These are phyloP conservation scores for Antennarius striatus DNA, from an alignment of 2,113 vertebrate species.

Conservation along the genomic window DNA sequence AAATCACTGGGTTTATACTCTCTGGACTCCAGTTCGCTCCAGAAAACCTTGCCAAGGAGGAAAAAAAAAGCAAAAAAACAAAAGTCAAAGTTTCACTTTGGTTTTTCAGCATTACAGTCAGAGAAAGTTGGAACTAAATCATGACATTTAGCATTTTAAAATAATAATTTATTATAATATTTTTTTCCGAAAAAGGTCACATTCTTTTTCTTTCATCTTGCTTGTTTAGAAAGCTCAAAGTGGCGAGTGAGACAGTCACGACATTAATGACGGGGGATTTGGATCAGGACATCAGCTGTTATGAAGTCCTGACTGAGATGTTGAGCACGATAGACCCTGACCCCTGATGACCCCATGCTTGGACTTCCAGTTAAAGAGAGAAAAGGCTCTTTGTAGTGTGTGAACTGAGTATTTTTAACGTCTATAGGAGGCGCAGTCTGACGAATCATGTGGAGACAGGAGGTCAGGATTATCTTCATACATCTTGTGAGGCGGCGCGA, in stretches of 20 bases:
- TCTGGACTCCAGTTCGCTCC: conserved; percentile 20
- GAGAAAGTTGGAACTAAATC: too few species aligned
- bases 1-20: conserved; percentile 37
- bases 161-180: too few species aligned
- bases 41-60: conserved; percentile 25
- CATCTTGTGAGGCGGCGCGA: conserved; percentile 6
- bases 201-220: conserved; percentile 14
- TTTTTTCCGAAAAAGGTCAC: background rate
- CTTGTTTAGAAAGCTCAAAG: background rate
- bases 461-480: conserved; percentile 26
- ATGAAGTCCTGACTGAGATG: conserved; percentile 21
- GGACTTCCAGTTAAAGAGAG: background rate
- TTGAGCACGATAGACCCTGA: conserved; percentile 24
- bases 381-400: background rate
- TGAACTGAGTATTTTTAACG: background rate
- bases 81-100: too few species aligned
- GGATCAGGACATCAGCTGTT: conserved; percentile 13
- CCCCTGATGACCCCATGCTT: background rate
- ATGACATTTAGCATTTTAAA: too few species aligned
- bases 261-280: background rate
- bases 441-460: background rate
- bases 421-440: conserved; percentile 43
- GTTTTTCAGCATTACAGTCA: too few species aligned
- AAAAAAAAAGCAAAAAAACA: background rate
- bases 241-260: background rate